Evolutionary conservation across 2,888 invertebrate species (phyloP).

Genomic region (Chironomus riparius): DNA sequence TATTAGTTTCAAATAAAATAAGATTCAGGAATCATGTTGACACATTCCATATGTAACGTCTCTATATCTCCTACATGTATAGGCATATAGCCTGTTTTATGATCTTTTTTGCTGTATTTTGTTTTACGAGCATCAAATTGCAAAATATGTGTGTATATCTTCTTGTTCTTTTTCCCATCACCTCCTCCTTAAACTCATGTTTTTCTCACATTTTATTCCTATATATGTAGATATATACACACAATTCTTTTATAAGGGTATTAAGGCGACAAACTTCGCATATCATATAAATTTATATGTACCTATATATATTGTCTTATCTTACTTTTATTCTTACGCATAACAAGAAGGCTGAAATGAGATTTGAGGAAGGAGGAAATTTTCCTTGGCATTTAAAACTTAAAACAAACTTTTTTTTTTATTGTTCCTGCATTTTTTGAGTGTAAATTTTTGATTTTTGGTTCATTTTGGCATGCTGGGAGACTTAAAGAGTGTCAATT

Average conservation of each 20-base stretch:
- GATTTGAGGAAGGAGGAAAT: too few species aligned
- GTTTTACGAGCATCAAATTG: slow-evolving; percentile 26
- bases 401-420: background rate
- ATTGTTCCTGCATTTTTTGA: too few species aligned
- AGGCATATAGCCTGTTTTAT: background rate
- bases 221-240: background rate
- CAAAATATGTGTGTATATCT: background rate
- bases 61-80: background rate
- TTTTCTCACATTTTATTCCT: background rate
- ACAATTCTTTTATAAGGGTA: background rate
- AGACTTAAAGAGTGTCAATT: too few species aligned
- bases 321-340: background rate
- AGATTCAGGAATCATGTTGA: slow-evolving; percentile 21
- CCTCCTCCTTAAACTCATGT: background rate
- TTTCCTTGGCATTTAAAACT: background rate
- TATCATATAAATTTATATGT: background rate
- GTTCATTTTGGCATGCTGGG: too few species aligned
- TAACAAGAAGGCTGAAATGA: background rate
- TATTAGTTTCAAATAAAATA: slow-evolving; percentile 8
- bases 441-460: too few species aligned
- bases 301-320: background rate
- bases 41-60: slow-evolving; percentile 7
- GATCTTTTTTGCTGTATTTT: slow-evolving; percentile 15
- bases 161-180: background rate
- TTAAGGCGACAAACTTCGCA: slow-evolving; percentile 1